Conservation (phyloP, 2,888 invertebrate genomes). For the Acleris cristana region DNA sequence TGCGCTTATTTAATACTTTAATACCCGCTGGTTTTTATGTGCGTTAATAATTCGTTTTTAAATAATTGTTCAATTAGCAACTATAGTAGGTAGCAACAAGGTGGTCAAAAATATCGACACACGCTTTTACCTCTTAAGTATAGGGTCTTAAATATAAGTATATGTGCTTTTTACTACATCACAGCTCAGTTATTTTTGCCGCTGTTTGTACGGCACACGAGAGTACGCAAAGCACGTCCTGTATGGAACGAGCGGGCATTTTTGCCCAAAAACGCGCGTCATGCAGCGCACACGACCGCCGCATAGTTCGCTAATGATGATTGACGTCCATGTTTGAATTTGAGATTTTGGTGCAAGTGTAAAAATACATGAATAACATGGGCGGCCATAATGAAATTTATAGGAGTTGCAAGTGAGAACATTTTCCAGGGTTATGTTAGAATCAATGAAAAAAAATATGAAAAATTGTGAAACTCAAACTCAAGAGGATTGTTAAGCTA, state of each 20-base stretch:
- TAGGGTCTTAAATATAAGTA: too few relatives aligned
- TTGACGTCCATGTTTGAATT: background rate
- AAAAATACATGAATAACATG: too few relatives aligned
- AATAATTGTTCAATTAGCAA: constrained; percentile 1
- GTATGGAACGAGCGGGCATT: constrained; percentile 14
- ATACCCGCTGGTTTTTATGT: background rate
- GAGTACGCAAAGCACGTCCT: constrained; percentile 19
- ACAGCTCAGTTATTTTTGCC: too few relatives aligned
- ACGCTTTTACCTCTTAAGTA: too few relatives aligned
- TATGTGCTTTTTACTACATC: too few relatives aligned
- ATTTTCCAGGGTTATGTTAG: background rate
- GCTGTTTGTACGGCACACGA: constrained; percentile 13
- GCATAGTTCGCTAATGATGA: constrained; percentile 22
- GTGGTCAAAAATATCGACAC: too few relatives aligned
- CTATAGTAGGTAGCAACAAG: too few relatives aligned
- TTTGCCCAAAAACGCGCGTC: constrained; percentile 19
- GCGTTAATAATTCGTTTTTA: constrained; percentile 12
- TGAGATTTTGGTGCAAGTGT: background rate
- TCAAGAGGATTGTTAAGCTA: too few relatives aligned
- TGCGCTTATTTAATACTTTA: background rate
- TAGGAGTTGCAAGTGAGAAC: too few relatives aligned
- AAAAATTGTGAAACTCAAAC: too few relatives aligned
- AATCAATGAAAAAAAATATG: too few relatives aligned
- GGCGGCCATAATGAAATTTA: background rate
- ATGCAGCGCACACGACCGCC: constrained; percentile 24